Evolutionary conservation across 2,113 vertebrate species (phyloP), one percentile per base, ranked within the genome.

Genomic region (Centropristis striata): DNA sequence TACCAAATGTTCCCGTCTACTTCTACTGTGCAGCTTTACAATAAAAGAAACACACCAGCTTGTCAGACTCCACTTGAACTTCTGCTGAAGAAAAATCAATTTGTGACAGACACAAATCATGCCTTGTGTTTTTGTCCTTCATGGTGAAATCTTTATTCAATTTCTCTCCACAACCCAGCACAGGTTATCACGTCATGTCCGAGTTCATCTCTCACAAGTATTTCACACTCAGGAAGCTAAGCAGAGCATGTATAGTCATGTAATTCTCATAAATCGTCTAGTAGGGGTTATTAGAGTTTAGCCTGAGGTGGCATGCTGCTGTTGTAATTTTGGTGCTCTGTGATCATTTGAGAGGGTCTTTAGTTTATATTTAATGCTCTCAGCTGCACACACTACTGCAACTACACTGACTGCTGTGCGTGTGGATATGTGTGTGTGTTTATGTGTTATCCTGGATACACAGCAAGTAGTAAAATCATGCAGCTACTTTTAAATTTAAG

Each of bases 111-210:
- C 13, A 80, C 57, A 84, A 67, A 46, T 71, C 20, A 4, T 55
- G 27, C 23, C 8, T 12, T 59, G 28, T 25, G 46, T 63, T 20
- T 81, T 59, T 58, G 64, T 92, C 86, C 76, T 86, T 90, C 88
- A 93, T 86, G 79, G 86, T 92, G 90, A 90, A 91, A 92, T 84
- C 83, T 94, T 92, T 93, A 93, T 92, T 92, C 8, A 7, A 27
- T 78, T 71, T 86, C 49, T 80, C 71, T 75, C 72, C 65, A 81
- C 76, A 91, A 82, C 83, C 70, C 78, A 71, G 69, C 67, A 72
- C 53, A 85, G 74, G 81, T 81, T 81, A 63, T 71, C 74, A 81
- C 39, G 51, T 86, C 75, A 79, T 25, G 55, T 81, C 80, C 23
- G 74, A 70, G 66, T 66, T 89, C 81, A 83, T 61, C 75, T 71